Conservation (phyloP, 2,888 invertebrate genomes). For the Drosophila greeni region DNA sequence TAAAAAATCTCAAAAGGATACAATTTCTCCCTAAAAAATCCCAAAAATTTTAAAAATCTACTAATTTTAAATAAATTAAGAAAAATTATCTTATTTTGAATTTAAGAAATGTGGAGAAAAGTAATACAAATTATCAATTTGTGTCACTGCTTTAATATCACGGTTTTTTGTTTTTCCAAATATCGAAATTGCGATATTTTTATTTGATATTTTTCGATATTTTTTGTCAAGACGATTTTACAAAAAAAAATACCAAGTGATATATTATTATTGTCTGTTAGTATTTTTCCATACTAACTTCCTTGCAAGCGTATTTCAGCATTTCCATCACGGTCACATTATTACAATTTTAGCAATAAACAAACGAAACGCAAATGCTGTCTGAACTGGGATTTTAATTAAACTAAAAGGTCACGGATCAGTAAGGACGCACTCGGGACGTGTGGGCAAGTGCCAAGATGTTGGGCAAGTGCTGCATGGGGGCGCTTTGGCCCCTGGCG, state of each 20-base stretch:
- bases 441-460: constrained; percentile 39
- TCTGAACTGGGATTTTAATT: constrained; percentile 6
- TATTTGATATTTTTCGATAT: too few species aligned
- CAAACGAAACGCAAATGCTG: constrained; percentile 18
- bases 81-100: too few species aligned
- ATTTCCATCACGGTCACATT: constrained; percentile 1
- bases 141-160: too few species aligned
- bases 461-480: constrained; percentile 49
- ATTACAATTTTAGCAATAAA: constrained; percentile 18
- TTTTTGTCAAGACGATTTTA: too few species aligned
- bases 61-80: too few species aligned
- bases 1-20: too few species aligned
- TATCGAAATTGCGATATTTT: too few species aligned
- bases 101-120: too few species aligned
- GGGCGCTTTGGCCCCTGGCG: constrained; percentile 22
- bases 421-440: constrained; percentile 12
- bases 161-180: too few species aligned
- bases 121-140: too few species aligned
- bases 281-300: background rate
- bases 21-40: too few species aligned
- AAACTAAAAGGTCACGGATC: constrained; percentile 7
- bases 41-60: too few species aligned
- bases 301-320: background rate
- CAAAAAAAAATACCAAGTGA: background rate
- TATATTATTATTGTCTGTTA: background rate